Conservation (phyloP, 2,797 vertebrate species). For the Ctenopoma kingsleyae region DNA sequence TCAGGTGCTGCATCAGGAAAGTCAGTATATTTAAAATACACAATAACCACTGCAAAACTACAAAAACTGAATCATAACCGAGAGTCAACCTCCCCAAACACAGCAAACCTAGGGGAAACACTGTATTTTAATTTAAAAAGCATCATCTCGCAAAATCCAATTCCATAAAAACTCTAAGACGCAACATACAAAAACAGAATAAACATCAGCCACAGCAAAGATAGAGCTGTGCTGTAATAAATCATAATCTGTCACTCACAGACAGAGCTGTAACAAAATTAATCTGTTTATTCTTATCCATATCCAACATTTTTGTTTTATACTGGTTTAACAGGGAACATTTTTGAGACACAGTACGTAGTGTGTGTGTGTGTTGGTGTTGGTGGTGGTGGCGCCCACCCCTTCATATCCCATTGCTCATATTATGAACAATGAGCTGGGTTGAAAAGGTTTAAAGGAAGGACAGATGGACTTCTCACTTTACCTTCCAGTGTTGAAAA, state of each 20-base stretch:
- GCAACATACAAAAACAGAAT: not conserved
- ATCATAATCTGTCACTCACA: not conserved
- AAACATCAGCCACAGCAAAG: not conserved
- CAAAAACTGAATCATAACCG: too few relatives aligned
- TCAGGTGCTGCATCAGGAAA: too few relatives aligned
- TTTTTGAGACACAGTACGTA: not conserved
- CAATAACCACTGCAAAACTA: too few relatives aligned
- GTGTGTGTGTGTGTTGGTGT: not conserved
- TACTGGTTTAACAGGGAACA: not conserved
- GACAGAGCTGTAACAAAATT: not conserved
- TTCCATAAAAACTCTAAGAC: not conserved
- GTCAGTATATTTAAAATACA: too few relatives aligned
- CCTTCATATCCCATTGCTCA: too few relatives aligned
- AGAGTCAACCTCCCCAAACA: too few relatives aligned
- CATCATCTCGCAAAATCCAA: not conserved
- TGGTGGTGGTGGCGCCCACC: too few relatives aligned
- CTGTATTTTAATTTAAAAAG: too few relatives aligned
- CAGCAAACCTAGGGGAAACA: too few relatives aligned
- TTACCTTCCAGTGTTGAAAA: too few relatives aligned
- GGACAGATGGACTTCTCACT: not conserved
- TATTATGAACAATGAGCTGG: too few relatives aligned
- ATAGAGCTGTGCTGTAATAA: constrained; percentile 1
- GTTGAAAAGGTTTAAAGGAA: not conserved
- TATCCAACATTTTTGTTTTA: not conserved
- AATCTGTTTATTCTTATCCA: not conserved